These are phyloP conservation scores for Archegozetes longisetosus DNA, from an alignment of 1,140 invertebrate genomes.

Conservation along the genomic window DNA sequence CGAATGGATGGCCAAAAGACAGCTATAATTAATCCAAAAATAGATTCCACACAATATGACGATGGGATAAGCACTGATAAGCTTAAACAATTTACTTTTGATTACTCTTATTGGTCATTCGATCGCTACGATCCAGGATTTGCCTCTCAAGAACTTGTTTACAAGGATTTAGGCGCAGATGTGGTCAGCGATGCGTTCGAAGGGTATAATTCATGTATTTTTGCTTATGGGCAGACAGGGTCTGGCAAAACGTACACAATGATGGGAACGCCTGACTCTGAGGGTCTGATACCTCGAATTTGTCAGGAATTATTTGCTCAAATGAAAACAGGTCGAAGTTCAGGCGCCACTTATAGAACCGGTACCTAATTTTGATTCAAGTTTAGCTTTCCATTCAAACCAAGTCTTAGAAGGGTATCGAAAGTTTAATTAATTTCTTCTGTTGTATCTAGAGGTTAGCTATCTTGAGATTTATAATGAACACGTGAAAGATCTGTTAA, in stretches of 20 bases:
- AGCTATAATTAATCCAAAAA: constrained; percentile 28
- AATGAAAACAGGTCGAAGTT: constrained; percentile 34
- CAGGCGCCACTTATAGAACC: constrained; percentile 46
- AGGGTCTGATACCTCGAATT: constrained; percentile 87
- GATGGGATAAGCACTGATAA: constrained; percentile 41
- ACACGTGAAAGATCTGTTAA: constrained; percentile 84
- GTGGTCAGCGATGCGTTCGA: constrained; percentile 69
- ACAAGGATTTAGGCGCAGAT: constrained; percentile 39
- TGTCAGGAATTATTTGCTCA: constrained; percentile 59
- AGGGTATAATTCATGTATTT: constrained; percentile 97
- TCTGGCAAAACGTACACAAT: constrained; percentile 97
- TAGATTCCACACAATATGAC: constrained; percentile 9
- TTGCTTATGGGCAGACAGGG: constrained; percentile 96
- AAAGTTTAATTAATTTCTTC: too few relatives aligned
- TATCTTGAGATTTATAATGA: constrained; percentile 93
- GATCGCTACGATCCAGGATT: constrained; percentile 49
- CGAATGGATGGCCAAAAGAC: constrained; percentile 27
- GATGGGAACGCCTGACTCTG: constrained; percentile 81
- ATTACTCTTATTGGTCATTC: constrained; percentile 81
- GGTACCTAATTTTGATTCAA: too few relatives aligned
- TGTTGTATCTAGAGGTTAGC: constrained; percentile 28
- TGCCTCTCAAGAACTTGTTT: constrained; percentile 53
- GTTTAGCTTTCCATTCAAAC: too few relatives aligned
- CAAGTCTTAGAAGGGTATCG: too few relatives aligned
- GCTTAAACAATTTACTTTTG: constrained; percentile 88